These are phyloP conservation scores for Saimiri boliviensis DNA, from an alignment of 2,113 vertebrate genomes.

Conservation along the genomic window DNA sequence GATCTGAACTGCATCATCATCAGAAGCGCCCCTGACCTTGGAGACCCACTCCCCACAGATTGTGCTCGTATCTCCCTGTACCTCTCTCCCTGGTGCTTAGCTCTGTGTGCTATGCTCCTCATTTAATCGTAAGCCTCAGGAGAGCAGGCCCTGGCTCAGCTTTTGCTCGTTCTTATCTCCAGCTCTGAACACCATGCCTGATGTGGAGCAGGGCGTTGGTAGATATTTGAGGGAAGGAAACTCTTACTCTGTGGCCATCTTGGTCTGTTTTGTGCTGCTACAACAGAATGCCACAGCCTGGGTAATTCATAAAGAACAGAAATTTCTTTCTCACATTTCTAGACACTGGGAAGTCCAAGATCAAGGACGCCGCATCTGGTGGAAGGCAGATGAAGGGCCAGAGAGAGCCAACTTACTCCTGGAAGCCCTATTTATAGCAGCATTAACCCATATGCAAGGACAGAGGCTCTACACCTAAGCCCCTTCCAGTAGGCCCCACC, in stretches of 20 bases:
- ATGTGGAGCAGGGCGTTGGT: neutral
- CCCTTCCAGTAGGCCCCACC: neutral
- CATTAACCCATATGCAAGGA: neutral
- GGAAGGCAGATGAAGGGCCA: no score
- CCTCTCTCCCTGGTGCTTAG: neutral
- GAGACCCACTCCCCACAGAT: neutral
- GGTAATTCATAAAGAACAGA: neutral
- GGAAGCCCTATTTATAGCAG: neutral
- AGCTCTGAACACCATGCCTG: neutral
- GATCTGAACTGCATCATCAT: neutral
- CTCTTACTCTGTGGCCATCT: no score
- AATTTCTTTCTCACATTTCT: neutral
- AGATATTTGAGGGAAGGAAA: neutral
- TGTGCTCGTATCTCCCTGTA: neutral
- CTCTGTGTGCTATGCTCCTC: neutral
- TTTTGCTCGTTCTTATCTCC: neutral
- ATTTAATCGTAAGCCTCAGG: fast-evolving
- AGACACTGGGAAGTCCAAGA: neutral
- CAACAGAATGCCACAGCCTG: neutral
- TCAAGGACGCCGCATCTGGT: neutral
- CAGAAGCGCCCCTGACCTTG: neutral
- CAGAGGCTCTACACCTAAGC: neutral
- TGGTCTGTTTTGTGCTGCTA: neutral
- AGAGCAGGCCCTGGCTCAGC: neutral
- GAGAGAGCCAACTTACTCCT: neutral